Evolutionary conservation across 1,140 invertebrate genomes (phyloP).

Genomic region (Heliothis subflexa): DNA sequence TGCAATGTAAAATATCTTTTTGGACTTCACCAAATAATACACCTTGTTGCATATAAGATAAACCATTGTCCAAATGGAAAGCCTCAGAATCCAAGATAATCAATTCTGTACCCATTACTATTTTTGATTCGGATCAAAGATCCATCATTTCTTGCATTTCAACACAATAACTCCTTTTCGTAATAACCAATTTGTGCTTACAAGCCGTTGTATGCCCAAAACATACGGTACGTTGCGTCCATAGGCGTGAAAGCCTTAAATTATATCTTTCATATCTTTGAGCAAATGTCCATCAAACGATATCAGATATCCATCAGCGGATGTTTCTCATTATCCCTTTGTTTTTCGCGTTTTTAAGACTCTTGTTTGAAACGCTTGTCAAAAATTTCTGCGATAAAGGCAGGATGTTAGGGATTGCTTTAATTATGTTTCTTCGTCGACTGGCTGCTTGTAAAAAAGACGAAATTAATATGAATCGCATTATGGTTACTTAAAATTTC

Average conservation of each 20-base stretch:
- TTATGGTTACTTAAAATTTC: no score
- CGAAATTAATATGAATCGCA: no score
- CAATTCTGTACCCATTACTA: background rate
- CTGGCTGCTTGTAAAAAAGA: background rate
- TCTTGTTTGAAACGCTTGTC: conserved; percentile 15
- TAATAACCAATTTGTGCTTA: conserved; percentile 58
- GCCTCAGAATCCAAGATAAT: conserved; percentile 9
- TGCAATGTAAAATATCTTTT: no score
- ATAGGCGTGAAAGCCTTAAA: conserved; percentile 52
- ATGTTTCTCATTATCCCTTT: conserved; percentile 39
- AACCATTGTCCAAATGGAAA: background rate
- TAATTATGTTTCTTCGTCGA: background rate
- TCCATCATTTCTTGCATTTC: conserved; percentile 41
- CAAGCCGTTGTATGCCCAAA: conserved; percentile 48
- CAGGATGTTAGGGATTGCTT: background rate
- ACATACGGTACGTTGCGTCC: conserved; percentile 32
- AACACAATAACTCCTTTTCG: conserved; percentile 19
- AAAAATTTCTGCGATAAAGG: background rate
- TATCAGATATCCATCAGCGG: conserved; percentile 61
- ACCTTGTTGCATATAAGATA: background rate
- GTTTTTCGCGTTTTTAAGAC: conserved; percentile 23
- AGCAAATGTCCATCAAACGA: conserved; percentile 54
- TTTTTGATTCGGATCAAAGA: conserved; percentile 31
- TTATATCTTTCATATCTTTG: conserved; percentile 47
- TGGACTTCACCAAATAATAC: no score